Percentiles rank a stretch among this genome's conserved stretches.
Conservation (phyloP, 2,113 vertebrate genomes). For the Plestiodon gilberti region DNA sequence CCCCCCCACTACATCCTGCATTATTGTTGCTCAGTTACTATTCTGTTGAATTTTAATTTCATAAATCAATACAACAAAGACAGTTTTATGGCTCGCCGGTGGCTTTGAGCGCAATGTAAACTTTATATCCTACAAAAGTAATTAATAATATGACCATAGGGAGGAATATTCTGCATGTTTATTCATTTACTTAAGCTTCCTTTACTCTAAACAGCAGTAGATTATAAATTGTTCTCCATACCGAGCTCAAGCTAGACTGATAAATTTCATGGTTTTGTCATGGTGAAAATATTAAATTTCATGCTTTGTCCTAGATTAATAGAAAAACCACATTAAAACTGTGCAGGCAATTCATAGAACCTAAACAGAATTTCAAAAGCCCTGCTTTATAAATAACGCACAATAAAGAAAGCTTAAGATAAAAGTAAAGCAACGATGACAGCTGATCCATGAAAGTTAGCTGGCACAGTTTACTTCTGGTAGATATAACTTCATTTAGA, state of each 20-base stretch:
- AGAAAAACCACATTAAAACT: conserved; percentile 20
- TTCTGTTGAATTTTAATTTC: conserved; percentile 23
- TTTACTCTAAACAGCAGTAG: conserved; percentile 32
- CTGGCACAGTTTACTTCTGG: neutral
- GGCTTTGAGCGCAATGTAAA: conserved; percentile 35
- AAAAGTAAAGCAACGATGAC: neutral
- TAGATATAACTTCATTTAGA: neutral
- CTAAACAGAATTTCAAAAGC: conserved; percentile 24
- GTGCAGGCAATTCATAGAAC: conserved; percentile 3
- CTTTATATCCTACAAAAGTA: conserved; percentile 40
- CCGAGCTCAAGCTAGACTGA: conserved; percentile 19
- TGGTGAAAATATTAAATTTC: conserved; percentile 39
- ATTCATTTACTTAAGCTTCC: conserved; percentile 37
- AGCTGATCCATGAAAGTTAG: conserved; percentile 1
- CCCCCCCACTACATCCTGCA: neutral
- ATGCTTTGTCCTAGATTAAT: conserved; percentile 38
- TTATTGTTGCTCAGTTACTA: conserved; percentile 12
- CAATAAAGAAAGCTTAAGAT: conserved; percentile 14
- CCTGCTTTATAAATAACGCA: conserved; percentile 14
- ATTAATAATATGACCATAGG: conserved; percentile 41
- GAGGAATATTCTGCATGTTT: conserved; percentile 38
- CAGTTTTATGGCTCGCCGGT: conserved; percentile 21
- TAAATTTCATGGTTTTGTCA: conserved; percentile 40
- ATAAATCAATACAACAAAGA: conserved; percentile 36
- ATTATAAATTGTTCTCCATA: conserved; percentile 8